Conservation (phyloP, 2,888 invertebrate genomes). For the Seira sanloemensis region DNA sequence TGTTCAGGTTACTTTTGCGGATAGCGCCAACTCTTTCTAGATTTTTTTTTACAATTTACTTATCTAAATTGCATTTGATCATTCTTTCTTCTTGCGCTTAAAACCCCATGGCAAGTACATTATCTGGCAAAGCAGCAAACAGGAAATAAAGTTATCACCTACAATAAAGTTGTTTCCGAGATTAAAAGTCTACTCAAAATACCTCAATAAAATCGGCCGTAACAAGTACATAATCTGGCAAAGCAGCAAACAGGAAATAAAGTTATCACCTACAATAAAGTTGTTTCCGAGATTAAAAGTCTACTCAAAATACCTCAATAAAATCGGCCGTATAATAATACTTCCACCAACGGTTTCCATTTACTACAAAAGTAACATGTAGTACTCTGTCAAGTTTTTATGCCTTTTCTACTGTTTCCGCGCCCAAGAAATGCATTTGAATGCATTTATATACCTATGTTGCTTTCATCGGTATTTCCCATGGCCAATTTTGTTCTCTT, state of each 20-base stretch:
- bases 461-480: neutral
- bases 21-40: neutral
- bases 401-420: neutral
- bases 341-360: too few species aligned
- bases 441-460: neutral
- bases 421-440: neutral
- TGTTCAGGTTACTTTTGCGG: too few species aligned
- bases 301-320: constrained; percentile 9
- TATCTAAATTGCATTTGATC: constrained; percentile 18
- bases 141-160: constrained; percentile 10
- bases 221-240: neutral
- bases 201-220: neutral
- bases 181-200: neutral
- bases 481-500: neutral
- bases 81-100: too few species aligned
- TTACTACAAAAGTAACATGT: too few species aligned
- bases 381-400: neutral
- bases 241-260: neutral
- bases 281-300: neutral
- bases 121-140: neutral
- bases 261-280: constrained; percentile 1
- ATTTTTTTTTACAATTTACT: constrained; percentile 34
- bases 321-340: neutral
- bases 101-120: neutral
- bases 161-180: neutral